Conservation (phyloP, 2,888 invertebrate genomes). For the Phyto melanocephala region DNA sequence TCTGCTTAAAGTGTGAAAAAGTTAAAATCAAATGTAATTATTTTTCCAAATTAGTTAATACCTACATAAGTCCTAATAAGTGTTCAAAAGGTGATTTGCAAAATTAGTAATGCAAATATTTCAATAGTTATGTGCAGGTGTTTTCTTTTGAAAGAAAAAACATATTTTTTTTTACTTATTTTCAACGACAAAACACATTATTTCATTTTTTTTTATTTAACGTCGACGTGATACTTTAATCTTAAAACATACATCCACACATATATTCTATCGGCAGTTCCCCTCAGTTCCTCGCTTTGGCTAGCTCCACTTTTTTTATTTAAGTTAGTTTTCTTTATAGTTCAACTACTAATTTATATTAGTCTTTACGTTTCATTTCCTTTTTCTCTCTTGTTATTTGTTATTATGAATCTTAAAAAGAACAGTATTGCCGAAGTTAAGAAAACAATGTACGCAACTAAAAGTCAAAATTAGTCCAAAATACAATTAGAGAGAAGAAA, state of each 20-base stretch:
- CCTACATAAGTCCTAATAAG: not conserved
- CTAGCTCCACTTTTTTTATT: slow-evolving; percentile 2
- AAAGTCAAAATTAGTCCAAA: too few species aligned
- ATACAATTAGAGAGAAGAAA: too few species aligned
- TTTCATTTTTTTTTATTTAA: slow-evolving; percentile 19
- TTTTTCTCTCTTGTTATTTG: not conserved
- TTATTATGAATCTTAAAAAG: slow-evolving; percentile 17
- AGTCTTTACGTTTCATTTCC: slow-evolving; percentile 44
- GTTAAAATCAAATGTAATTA: slow-evolving; percentile 52
- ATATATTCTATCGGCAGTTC: not conserved
- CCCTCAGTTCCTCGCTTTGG: slow-evolving; percentile 14
- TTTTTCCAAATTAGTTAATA: not conserved
- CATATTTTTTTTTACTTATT: slow-evolving; percentile 13
- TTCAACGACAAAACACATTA: slow-evolving; percentile 61
- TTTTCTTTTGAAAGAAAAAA: slow-evolving; percentile 32
- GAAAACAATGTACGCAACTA: too few species aligned
- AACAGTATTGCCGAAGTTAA: too few species aligned
- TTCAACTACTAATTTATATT: slow-evolving; percentile 50
- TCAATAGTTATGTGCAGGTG: slow-evolving; percentile 58
- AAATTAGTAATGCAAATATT: slow-evolving; percentile 39
- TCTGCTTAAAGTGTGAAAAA: slow-evolving; percentile 31
- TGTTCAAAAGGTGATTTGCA: slow-evolving; percentile 3
- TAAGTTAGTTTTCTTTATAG: slow-evolving; percentile 56
- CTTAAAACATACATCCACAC: slow-evolving; percentile 27
- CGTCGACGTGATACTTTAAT: slow-evolving; percentile 60